Evolutionary conservation across 1,140 invertebrate genomes (phyloP).

Genomic region (Brachionus asplanchnoidis): DNA sequence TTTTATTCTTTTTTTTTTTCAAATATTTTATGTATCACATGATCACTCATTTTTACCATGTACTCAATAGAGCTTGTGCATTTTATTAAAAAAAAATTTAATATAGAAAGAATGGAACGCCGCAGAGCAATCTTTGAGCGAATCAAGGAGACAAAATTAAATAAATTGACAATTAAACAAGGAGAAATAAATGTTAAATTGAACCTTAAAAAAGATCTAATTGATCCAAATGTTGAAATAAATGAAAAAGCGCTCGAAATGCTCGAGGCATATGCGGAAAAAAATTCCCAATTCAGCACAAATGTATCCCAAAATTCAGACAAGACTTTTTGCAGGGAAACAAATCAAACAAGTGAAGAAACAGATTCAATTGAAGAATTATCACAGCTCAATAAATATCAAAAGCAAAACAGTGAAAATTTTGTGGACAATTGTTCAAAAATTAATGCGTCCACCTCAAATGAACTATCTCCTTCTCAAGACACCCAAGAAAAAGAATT

Average conservation of each 20-base stretch:
- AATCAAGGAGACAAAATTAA: conserved; percentile 11
- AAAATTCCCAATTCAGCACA: background rate
- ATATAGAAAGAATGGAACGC: background rate
- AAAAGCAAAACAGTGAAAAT: no score
- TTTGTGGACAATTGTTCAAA: no score
- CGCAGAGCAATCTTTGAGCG: background rate
- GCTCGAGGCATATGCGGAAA: background rate
- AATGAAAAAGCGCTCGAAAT: conserved; percentile 7
- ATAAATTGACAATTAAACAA: conserved; percentile 9
- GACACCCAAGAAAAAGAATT: no score
- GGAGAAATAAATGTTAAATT: conserved; percentile 14
- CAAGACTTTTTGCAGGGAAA: background rate
- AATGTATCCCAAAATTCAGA: background rate
- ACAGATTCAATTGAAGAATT: background rate
- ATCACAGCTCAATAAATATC: no score
- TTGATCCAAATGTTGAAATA: conserved; percentile 22
- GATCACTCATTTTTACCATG: background rate
- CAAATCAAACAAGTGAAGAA: background rate
- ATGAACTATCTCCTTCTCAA: no score
- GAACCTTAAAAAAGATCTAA: background rate
- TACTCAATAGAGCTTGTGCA: background rate
- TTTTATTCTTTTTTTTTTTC: background rate
- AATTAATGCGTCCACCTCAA: no score
- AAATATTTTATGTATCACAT: background rate
- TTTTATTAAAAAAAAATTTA: background rate